Evolutionary conservation across 2,888 invertebrate species (phyloP).

Genomic region (Dorcus parallelipipedus): DNA sequence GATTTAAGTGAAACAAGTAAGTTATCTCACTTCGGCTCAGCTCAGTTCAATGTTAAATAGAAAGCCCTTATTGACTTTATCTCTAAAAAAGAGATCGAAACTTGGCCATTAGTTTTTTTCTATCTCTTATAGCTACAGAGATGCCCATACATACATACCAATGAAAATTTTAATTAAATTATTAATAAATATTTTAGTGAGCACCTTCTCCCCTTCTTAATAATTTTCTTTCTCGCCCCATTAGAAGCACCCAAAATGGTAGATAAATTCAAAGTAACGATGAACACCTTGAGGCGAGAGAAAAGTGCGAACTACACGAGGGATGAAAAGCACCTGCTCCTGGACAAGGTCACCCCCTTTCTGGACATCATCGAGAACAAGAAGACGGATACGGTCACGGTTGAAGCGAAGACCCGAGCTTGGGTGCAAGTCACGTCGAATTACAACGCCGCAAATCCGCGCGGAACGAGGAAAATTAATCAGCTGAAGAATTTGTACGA

Average conservation of each 20-base stretch:
- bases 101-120: too few relatives aligned
- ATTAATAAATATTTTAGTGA: too few relatives aligned
- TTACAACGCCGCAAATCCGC: slow-evolving; percentile 6
- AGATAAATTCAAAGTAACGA: neutral
- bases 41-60: too few relatives aligned
- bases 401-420: slow-evolving; percentile 5
- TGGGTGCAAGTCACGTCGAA: slow-evolving; percentile 8
- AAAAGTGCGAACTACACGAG: slow-evolving; percentile 11
- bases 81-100: too few relatives aligned
- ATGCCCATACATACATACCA: too few relatives aligned
- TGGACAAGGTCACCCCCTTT: slow-evolving; percentile 10
- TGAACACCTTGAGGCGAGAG: neutral
- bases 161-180: too few relatives aligned
- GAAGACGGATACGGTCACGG: slow-evolving; percentile 9
- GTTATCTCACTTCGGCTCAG: too few relatives aligned
- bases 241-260: neutral
- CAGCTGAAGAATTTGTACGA: slow-evolving; percentile 15
- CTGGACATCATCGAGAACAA: slow-evolving; percentile 14
- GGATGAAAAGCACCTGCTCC: slow-evolving; percentile 11
- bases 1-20: too few relatives aligned
- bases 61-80: too few relatives aligned
- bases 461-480: slow-evolving; percentile 5
- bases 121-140: too few relatives aligned
- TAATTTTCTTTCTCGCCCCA: neutral
- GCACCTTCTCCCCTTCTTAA: neutral